Evolutionary conservation across 2,888 invertebrate species (phyloP).

Genomic region (Andrena trimmerana): DNA sequence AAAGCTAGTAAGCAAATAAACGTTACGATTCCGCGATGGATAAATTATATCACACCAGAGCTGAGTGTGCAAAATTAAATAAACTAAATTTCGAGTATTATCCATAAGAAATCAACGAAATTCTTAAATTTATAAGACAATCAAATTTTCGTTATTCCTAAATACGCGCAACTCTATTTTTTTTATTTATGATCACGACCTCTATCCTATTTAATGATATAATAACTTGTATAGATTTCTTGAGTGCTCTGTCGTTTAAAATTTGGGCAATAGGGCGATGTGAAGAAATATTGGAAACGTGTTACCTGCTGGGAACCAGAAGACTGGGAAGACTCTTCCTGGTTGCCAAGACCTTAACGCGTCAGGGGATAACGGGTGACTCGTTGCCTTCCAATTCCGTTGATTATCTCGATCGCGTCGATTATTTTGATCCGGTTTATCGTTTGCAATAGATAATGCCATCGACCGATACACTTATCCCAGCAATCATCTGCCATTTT

Average conservation of each 20-base stretch:
- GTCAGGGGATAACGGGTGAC: background rate
- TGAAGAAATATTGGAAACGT: too few species aligned
- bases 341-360: too few species aligned
- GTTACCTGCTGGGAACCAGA: too few species aligned
- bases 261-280: too few species aligned
- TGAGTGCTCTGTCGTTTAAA: too few species aligned
- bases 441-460: background rate
- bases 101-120: background rate
- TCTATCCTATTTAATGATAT: too few species aligned
- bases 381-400: background rate
- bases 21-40: slow-evolving; percentile 2
- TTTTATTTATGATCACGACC: too few species aligned
- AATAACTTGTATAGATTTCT: too few species aligned
- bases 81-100: background rate
- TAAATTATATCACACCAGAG: background rate
- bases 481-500: background rate
- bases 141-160: background rate
- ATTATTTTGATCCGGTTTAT: background rate
- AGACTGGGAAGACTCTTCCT: too few species aligned
- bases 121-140: background rate
- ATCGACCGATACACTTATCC: background rate
- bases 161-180: too few species aligned
- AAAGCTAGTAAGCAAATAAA: background rate
- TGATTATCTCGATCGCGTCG: background rate
- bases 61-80: background rate